phyloP scores from a whole-genome alignment of 1,140 invertebrate genomes.

The Oryzaephilus surinamensis region DNA sequence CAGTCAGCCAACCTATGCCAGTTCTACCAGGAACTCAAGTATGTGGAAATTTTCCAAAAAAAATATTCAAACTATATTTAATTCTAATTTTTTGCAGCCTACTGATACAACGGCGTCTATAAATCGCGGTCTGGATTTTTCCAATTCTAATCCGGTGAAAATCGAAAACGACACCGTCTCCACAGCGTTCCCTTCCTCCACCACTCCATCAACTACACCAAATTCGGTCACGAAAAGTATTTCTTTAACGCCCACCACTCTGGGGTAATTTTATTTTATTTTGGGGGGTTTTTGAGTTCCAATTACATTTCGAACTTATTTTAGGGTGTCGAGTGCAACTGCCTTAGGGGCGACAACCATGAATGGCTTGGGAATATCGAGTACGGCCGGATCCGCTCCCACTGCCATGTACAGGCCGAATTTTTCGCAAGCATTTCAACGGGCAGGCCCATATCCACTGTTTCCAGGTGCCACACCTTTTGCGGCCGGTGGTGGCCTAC shows the following conservation, averaged over 20 bases:
- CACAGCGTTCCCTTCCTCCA: conserved; percentile 27
- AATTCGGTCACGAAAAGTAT: conserved; percentile 30
- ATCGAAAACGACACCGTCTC: conserved; percentile 27
- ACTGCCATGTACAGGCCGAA: conserved; percentile 59
- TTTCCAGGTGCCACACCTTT: conserved; percentile 32
- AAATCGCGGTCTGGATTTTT: conserved; percentile 28
- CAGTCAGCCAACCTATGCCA: conserved; percentile 78
- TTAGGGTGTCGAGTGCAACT: conserved; percentile 22
- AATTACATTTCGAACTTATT: conserved; percentile 9
- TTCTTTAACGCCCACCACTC: conserved; percentile 23
- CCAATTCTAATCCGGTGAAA: conserved; percentile 26
- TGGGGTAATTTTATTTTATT: conserved; percentile 22
- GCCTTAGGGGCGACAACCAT: conserved; percentile 33
- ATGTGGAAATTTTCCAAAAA: conserved; percentile 7
- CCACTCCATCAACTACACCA: conserved; percentile 29
- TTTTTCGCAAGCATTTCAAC: conserved; percentile 58
- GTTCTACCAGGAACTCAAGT: conserved; percentile 42
- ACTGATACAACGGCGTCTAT: conserved; percentile 32
- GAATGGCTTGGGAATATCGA: conserved; percentile 42
- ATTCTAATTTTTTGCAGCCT: conserved; percentile 19
- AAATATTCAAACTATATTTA: not conserved
- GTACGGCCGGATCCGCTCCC: conserved; percentile 45
- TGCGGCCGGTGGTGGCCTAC: conserved; percentile 23
- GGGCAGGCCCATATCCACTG: conserved; percentile 32
- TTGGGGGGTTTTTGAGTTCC: not conserved